phyloP scores from a whole-genome alignment of 2,888 invertebrate species.

The Mesorhabditis belari region DNA sequence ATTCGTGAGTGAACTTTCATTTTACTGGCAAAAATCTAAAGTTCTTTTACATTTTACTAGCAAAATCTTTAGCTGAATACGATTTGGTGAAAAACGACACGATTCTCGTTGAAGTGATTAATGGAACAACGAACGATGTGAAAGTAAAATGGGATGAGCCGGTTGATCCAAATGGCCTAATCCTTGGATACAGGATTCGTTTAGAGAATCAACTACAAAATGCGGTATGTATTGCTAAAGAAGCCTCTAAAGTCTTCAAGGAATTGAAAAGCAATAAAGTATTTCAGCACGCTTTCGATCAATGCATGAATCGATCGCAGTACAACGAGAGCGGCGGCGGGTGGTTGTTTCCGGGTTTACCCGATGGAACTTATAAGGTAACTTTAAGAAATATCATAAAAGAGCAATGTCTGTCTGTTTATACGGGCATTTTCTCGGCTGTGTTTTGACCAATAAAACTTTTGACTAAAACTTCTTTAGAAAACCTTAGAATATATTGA shows the following conservation, averaged over 20 bases:
- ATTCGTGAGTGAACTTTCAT: conserved; percentile 14
- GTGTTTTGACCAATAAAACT: no score
- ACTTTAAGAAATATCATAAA: neutral
- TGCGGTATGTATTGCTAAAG: no score
- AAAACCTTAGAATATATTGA: no score
- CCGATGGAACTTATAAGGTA: conserved; percentile 36
- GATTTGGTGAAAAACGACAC: conserved; percentile 14
- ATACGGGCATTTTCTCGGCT: no score
- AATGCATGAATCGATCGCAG: conserved; percentile 16
- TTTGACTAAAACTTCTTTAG: no score
- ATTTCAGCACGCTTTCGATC: conserved; percentile 21
- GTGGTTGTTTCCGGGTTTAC: conserved; percentile 26
- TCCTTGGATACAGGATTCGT: conserved; percentile 66
- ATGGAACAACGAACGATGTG: conserved; percentile 6
- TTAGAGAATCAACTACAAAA: no score
- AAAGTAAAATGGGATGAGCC: conserved; percentile 67
- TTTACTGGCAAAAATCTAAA: neutral
- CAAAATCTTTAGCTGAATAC: conserved; percentile 6
- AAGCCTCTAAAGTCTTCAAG: neutral
- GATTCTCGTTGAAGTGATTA: conserved; percentile 8
- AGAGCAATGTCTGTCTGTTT: no score
- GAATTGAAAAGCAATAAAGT: neutral
- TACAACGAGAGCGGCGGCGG: conserved; percentile 18
- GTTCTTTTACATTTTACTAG: neutral
- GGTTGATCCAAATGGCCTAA: conserved; percentile 74